Conservation (phyloP, 2,888 invertebrate species). For the Ormyrus labotus region DNA sequence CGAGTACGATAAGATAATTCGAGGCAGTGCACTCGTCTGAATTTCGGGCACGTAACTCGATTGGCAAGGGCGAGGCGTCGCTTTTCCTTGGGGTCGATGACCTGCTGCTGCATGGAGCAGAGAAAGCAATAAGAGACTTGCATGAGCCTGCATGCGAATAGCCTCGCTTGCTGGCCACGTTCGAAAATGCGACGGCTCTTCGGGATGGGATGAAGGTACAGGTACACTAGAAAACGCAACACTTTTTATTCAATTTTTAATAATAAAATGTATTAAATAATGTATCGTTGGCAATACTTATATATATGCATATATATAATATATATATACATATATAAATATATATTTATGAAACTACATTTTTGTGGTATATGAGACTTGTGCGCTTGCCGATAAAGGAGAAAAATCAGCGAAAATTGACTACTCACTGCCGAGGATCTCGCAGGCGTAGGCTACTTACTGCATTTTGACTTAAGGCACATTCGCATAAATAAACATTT, state of each 20-base stretch:
- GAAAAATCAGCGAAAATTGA: constrained; percentile 25
- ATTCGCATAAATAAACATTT: not conserved
- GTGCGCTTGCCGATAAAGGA: constrained; percentile 36
- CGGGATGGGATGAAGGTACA: too few relatives aligned
- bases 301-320: constrained; percentile 45
- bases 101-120: too few relatives aligned
- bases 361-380: constrained; percentile 55
- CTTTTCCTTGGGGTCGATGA: too few relatives aligned
- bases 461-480: constrained; percentile 20
- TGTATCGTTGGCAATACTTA: constrained; percentile 73
- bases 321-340: constrained; percentile 24
- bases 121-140: too few relatives aligned
- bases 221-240: not conserved
- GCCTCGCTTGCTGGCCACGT: too few relatives aligned
- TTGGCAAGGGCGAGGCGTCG: too few relatives aligned
- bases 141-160: too few relatives aligned
- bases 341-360: constrained; percentile 39
- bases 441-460: not conserved
- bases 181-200: too few relatives aligned
- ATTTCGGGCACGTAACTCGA: too few relatives aligned
- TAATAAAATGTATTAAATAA: constrained; percentile 75
- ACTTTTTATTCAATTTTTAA: constrained; percentile 53
- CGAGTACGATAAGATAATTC: too few relatives aligned
- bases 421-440: constrained; percentile 16
- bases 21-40: too few relatives aligned